Percentiles rank a stretch among this genome's conserved stretches.
These are phyloP conservation scores for Myotis pilosus DNA, from an alignment of 2,797 vertebrate genomes.

Conservation along the genomic window DNA sequence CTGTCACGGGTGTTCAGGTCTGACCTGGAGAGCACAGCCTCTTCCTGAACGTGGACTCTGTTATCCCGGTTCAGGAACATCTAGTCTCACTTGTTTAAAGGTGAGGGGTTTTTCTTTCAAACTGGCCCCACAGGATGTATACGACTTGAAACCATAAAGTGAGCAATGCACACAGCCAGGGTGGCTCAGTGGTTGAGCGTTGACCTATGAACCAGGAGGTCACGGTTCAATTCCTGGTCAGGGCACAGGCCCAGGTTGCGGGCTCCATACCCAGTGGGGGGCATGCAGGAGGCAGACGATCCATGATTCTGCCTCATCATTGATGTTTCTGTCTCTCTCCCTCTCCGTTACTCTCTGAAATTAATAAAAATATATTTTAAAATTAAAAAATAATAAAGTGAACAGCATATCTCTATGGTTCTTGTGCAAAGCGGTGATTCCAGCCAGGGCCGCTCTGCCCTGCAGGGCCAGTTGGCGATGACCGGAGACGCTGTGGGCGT, in stretches of 20 bases:
- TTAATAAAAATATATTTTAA: too few relatives aligned
- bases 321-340: too few relatives aligned
- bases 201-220: too few relatives aligned
- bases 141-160: not conserved
- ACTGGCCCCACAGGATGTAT: not conserved
- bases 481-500: not conserved
- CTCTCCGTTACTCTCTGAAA: too few relatives aligned
- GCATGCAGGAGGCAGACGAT: too few relatives aligned
- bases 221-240: too few relatives aligned
- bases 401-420: not conserved
- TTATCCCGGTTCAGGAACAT: not conserved
- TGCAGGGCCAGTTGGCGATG: not conserved
- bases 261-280: too few relatives aligned
- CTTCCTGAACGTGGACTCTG: not conserved
- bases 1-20: not conserved
- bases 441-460: not conserved
- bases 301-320: too few relatives aligned
- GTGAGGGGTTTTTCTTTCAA: not conserved
- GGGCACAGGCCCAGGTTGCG: too few relatives aligned
- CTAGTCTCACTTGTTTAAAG: slow-evolving; percentile 3
- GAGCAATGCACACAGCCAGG: too few relatives aligned
- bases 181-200: too few relatives aligned
- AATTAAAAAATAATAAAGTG: not conserved
- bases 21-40: not conserved
- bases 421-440: not conserved